A percentile compares a stretch with the other conserved stretches of the same genome.
Conservation (phyloP, 2,113 vertebrate genomes). For the Meles meles region DNA sequence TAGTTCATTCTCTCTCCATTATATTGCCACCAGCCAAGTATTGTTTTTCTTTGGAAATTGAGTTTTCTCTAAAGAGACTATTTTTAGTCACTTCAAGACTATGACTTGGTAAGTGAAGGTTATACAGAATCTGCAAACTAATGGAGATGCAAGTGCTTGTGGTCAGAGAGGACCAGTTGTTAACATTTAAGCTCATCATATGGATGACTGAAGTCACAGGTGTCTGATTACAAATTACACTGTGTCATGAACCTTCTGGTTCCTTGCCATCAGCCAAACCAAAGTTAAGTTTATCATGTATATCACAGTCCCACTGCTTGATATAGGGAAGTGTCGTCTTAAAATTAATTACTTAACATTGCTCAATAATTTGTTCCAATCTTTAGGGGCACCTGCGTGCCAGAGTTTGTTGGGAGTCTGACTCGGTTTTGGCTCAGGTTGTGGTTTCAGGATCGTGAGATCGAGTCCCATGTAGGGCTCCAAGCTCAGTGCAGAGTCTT, state of each 20-base stretch:
- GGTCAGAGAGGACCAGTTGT: not conserved
- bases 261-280: not conserved
- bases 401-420: not conserved
- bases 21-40: not conserved
- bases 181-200: not conserved
- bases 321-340: not conserved
- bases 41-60: not conserved
- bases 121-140: not conserved
- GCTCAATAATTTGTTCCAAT: not conserved
- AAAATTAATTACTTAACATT: not conserved
- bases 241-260: not conserved
- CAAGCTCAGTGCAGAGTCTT: not conserved
- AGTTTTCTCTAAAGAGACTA: not conserved
- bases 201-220: not conserved
- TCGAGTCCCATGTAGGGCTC: no score
- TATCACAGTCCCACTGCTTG: not conserved
- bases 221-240: not conserved
- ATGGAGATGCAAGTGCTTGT: not conserved
- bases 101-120: not conserved
- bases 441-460: not conserved
- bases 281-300: not conserved
- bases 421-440: not conserved
- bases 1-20: not conserved
- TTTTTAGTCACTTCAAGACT: not conserved
- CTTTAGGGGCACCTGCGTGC: not conserved